Conservation (phyloP, 2,888 invertebrate species). For the Rhagium mordax region DNA sequence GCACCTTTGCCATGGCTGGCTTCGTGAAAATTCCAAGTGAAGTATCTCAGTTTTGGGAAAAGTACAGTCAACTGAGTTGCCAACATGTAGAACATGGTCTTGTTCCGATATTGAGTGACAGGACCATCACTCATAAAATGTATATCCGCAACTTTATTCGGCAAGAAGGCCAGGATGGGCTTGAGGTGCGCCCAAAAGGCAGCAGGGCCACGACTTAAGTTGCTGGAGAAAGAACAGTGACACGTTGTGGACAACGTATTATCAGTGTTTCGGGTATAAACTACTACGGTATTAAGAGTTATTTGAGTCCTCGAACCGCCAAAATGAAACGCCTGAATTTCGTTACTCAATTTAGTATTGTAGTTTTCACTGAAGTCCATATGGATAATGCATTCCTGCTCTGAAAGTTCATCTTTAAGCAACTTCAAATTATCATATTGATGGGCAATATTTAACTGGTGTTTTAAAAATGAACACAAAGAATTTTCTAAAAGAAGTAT, state of each 20-base stretch:
- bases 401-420: not conserved
- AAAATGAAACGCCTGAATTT: slow-evolving; percentile 19
- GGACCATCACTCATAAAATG: not conserved
- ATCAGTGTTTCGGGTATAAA: not conserved
- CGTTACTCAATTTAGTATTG: slow-evolving; percentile 6
- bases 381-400: not conserved
- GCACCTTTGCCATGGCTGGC: too few relatives aligned
- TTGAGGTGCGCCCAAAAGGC: not conserved
- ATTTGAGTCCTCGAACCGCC: slow-evolving; percentile 16
- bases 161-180: not conserved
- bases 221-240: not conserved
- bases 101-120: not conserved
- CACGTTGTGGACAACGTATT: not conserved
- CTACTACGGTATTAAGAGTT: slow-evolving; percentile 5
- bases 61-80: not conserved
- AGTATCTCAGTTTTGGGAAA: not conserved
- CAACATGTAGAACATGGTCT: not conserved
- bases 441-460: not conserved
- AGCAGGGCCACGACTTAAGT: too few relatives aligned
- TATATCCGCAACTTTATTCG: not conserved
- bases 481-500: not conserved
- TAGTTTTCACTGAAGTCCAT: slow-evolving; percentile 20
- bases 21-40: not conserved
- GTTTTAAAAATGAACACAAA: not conserved
- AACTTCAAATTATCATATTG: not conserved